Evolutionary conservation across 2,113 vertebrate genomes (phyloP).

Genomic region (Platichthys stellatus): DNA sequence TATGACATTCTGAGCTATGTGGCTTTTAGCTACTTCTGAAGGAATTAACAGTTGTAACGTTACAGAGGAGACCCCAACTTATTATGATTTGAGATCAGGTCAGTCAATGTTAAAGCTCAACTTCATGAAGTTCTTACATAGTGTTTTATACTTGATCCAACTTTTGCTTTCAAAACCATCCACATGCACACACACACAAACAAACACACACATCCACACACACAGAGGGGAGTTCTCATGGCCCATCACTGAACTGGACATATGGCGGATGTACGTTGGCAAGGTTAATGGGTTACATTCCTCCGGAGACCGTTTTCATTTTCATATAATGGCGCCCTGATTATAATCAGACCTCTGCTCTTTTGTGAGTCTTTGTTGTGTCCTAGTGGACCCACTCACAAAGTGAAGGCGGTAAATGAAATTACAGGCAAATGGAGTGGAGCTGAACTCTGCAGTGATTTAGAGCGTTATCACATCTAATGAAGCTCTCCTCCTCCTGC

Average conservation of each 20-base stretch:
- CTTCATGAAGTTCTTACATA: not conserved
- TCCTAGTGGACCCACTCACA: conserved; percentile 37
- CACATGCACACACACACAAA: no score
- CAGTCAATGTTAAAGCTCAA: no score
- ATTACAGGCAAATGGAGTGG: not conserved
- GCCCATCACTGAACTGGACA: conserved; percentile 2
- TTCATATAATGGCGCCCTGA: conserved; percentile 35
- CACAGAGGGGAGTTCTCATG: conserved; percentile 9
- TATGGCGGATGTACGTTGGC: not conserved
- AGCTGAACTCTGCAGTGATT: not conserved
- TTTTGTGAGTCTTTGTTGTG: conserved; percentile 19
- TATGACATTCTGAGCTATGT: no score
- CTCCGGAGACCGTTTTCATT: conserved; percentile 29
- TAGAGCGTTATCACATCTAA: no score
- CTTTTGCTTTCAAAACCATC: not conserved
- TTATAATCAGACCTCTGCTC: conserved; percentile 23
- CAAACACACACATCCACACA: not conserved
- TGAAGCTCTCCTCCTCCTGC: no score
- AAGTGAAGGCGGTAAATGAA: not conserved
- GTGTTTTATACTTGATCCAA: not conserved
- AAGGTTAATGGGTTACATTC: conserved; percentile 45
- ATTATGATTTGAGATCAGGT: no score
- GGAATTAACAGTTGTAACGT: no score
- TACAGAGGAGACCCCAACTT: no score
- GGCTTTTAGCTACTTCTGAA: no score